Conservation (phyloP, 1,140 invertebrate species). For the Scaptomyza montana region DNA sequence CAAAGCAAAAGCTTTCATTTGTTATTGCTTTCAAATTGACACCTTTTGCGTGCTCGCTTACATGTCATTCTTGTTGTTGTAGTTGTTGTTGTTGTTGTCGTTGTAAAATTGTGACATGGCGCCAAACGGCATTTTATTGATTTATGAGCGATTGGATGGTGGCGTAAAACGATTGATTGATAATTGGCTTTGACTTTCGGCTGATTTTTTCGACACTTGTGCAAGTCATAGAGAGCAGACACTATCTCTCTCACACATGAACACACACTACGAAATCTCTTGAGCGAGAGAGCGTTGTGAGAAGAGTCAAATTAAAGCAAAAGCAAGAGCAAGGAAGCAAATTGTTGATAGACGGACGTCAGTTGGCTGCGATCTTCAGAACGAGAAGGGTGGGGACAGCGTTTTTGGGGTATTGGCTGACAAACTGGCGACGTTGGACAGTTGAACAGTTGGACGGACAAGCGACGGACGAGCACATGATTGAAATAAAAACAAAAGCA, state of each 20-base stretch:
- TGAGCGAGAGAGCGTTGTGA: slow-evolving; percentile 12
- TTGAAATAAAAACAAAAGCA: slow-evolving; percentile 54
- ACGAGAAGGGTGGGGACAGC: background rate
- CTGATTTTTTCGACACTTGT: slow-evolving; percentile 55
- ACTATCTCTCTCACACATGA: background rate
- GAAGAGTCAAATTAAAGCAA: background rate
- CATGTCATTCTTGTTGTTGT: slow-evolving; percentile 24
- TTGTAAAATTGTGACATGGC: slow-evolving; percentile 62
- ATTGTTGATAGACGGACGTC: slow-evolving; percentile 74
- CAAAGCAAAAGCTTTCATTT: background rate
- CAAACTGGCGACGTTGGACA: background rate
- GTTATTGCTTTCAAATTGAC: slow-evolving; percentile 38
- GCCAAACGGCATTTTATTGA: slow-evolving; percentile 66
- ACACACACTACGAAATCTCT: background rate
- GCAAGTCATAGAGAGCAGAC: slow-evolving; percentile 12
- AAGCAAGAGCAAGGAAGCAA: slow-evolving; percentile 27
- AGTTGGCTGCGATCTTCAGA: slow-evolving; percentile 54
- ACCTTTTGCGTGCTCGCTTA: slow-evolving; percentile 35
- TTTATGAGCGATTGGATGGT: slow-evolving; percentile 53
- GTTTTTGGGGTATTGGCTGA: slow-evolving; percentile 24
- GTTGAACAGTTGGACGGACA: slow-evolving; percentile 42
- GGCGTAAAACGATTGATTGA: slow-evolving; percentile 54
- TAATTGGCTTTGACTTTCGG: slow-evolving; percentile 71
- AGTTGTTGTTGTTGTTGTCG: slow-evolving; percentile 19
- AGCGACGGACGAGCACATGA: slow-evolving; percentile 61